phyloP scores from a whole-genome alignment of 2,797 vertebrate genomes.

The Lophotriccus pileatus region DNA sequence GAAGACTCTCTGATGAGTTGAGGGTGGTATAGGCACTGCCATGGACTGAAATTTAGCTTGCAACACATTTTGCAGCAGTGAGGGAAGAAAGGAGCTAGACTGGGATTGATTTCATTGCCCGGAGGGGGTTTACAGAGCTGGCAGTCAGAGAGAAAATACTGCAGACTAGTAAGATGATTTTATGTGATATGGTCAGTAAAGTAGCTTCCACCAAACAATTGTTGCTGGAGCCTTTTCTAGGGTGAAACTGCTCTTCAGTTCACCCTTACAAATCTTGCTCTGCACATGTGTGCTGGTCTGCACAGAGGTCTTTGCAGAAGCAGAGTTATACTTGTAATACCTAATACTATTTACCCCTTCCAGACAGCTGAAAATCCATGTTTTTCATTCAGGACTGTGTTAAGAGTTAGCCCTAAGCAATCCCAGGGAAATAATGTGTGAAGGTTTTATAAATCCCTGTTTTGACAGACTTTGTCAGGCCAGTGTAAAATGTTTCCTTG shows the following conservation, averaged over 20 bases:
- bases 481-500: neutral
- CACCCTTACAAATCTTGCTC: neutral
- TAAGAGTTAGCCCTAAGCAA: neutral
- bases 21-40: neutral
- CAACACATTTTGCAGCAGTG: slow-evolving; percentile 1
- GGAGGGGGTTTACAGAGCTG: slow-evolving; percentile 15
- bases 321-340: neutral
- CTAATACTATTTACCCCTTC: neutral
- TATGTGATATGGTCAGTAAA: slow-evolving; percentile 13
- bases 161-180: slow-evolving; percentile 14
- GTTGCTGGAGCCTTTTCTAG: neutral
- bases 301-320: slow-evolving; percentile 27
- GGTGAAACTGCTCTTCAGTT: slow-evolving; percentile 32
- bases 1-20: neutral
- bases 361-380: neutral
- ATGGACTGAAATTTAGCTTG: neutral
- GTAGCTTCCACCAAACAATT: neutral
- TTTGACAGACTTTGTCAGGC: neutral
- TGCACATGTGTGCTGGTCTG: neutral
- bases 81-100: slow-evolving; percentile 12
- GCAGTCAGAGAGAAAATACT: neutral
- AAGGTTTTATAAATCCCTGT: neutral
- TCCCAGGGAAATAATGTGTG: neutral
- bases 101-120: slow-evolving; percentile 28
- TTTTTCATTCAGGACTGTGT: neutral